phyloP scores from a whole-genome alignment of 2,888 invertebrate species.

The Troglohyphantes excavatus region DNA sequence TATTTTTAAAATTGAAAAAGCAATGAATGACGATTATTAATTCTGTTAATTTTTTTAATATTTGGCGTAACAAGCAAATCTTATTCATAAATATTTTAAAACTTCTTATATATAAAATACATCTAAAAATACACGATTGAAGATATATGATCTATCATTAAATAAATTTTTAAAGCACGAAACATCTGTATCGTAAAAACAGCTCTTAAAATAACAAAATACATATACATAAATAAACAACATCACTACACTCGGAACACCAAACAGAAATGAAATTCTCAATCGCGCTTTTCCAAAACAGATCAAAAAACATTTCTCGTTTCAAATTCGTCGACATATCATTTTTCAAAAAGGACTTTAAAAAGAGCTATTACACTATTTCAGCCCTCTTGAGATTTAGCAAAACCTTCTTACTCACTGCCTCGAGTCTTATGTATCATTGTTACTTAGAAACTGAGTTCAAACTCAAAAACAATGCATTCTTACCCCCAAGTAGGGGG shows the following conservation, averaged over 20 bases:
- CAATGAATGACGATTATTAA: too few species aligned
- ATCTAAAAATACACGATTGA: too few species aligned
- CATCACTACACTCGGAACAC: neutral
- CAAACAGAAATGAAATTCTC: neutral
- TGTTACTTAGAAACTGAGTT: slow-evolving; percentile 32
- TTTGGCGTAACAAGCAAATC: too few species aligned
- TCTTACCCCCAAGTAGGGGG: neutral
- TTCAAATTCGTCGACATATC: slow-evolving; percentile 42
- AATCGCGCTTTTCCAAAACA: neutral
- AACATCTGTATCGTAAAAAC: neutral
- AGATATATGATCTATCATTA: too few species aligned
- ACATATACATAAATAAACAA: neutral
- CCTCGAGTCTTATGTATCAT: slow-evolving; percentile 32
- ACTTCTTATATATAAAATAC: too few species aligned
- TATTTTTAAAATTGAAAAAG: too few species aligned
- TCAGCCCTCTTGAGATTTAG: slow-evolving; percentile 53
- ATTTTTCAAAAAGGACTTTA: slow-evolving; percentile 66
- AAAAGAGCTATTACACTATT: slow-evolving; percentile 68
- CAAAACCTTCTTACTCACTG: slow-evolving; percentile 17
- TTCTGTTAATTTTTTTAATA: too few species aligned
- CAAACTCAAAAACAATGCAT: slow-evolving; percentile 3
- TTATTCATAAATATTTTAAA: too few species aligned
- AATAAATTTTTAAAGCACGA: too few species aligned
- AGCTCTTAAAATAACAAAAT: neutral
- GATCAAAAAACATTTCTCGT: neutral